phyloP scores from a whole-genome alignment of 2,113 vertebrate genomes.

The Sceloporus undulatus region DNA sequence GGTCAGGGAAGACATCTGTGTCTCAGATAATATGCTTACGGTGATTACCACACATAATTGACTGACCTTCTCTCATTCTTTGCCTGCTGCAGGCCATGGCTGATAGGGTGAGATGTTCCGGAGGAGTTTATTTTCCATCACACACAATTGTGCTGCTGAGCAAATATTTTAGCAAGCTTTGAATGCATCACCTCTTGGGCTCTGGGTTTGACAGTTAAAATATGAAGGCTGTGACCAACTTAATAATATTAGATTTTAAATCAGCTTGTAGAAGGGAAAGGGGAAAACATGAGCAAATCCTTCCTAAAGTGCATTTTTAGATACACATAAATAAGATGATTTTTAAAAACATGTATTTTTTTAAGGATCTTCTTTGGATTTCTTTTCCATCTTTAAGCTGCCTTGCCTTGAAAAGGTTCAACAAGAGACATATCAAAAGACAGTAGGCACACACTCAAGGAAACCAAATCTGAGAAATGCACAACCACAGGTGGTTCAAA shows the following conservation, averaged over 20 bases:
- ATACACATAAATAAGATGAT: constrained; percentile 57
- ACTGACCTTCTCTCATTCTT: constrained; percentile 95
- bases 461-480: neutral
- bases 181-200: constrained; percentile 89
- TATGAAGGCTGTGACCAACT: constrained; percentile 81
- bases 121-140: constrained; percentile 91
- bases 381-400: constrained; percentile 41
- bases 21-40: constrained; percentile 94
- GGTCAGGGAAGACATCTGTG: constrained; percentile 92
- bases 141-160: constrained; percentile 88
- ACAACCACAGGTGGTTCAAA: constrained; percentile 41
- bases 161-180: constrained; percentile 97
- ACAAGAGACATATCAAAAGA: constrained; percentile 49
- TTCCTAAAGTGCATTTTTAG: constrained; percentile 67
- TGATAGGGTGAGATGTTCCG: constrained; percentile 86
- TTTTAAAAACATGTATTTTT: constrained; percentile 29
- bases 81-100: constrained; percentile 85
- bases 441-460: neutral
- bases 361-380: constrained; percentile 52
- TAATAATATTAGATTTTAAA: constrained; percentile 82
- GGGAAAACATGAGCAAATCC: constrained; percentile 72
- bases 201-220: constrained; percentile 82
- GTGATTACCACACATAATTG: constrained; percentile 97
- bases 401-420: constrained; percentile 33
- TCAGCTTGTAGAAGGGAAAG: constrained; percentile 58